Evolutionary conservation across 2,888 invertebrate species (phyloP).

Genomic region (Fissipunctia ypsillon): DNA sequence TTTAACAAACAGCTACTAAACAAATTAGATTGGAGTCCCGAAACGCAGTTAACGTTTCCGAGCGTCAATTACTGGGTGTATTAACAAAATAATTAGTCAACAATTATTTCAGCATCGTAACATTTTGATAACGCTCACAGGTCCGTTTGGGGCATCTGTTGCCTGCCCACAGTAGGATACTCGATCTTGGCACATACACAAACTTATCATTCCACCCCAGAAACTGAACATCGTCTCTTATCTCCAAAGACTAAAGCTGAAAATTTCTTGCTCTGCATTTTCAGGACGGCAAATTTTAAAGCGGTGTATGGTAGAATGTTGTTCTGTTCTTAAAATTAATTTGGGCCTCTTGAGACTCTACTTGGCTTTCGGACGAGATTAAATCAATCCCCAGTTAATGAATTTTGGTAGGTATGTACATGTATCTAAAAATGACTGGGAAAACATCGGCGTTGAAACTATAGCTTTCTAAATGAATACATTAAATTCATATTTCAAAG

Average conservation of each 20-base stretch:
- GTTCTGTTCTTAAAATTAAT: constrained; percentile 88
- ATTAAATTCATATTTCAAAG: constrained; percentile 55
- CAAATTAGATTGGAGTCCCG: constrained; percentile 69
- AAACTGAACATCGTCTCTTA: constrained; percentile 53
- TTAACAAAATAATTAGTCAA: constrained; percentile 86
- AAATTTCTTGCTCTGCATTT: constrained; percentile 49
- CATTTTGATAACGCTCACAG: constrained; percentile 79
- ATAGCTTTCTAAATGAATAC: constrained; percentile 58
- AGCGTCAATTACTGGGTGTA: constrained; percentile 71
- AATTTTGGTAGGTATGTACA: constrained; percentile 79
- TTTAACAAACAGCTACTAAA: constrained; percentile 59
- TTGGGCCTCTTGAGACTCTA: constrained; percentile 85
- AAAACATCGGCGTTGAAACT: constrained; percentile 59
- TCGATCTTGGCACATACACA: constrained; percentile 69
- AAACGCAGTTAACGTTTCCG: constrained; percentile 67
- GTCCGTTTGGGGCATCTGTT: constrained; percentile 87
- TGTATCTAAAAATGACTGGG: constrained; percentile 72
- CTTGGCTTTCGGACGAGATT: constrained; percentile 81
- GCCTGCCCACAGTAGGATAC: constrained; percentile 79
- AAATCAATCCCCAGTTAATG: constrained; percentile 85
- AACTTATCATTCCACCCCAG: constrained; percentile 51
- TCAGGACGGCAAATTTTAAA: constrained; percentile 31
- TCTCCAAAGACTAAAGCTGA: constrained; percentile 61
- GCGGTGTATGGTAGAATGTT: constrained; percentile 69
- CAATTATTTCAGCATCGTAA: constrained; percentile 80